Conservation (phyloP, 2,797 vertebrate species). For the Kryptolebias ocellatus region DNA sequence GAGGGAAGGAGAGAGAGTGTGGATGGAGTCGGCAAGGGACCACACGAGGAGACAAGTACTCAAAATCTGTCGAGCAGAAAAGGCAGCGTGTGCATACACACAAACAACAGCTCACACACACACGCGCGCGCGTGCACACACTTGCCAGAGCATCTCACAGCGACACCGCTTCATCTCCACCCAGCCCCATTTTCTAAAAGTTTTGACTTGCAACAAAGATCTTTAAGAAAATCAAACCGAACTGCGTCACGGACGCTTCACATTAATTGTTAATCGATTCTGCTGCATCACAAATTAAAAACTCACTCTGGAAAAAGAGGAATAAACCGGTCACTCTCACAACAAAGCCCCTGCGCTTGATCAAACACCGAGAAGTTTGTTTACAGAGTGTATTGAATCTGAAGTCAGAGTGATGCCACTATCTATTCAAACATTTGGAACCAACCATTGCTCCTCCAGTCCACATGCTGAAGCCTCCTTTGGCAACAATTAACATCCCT, state of each 20-base stretch:
- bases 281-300: not conserved
- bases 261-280: not conserved
- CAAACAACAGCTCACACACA: constrained; percentile 5
- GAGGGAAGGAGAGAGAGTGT: not conserved
- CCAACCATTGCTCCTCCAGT: not conserved
- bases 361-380: not conserved
- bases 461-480: not conserved
- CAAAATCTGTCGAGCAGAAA: constrained; percentile 13
- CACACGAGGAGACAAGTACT: constrained; percentile 39
- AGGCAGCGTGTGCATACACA: not conserved
- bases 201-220: not conserved
- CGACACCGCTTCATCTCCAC: not conserved
- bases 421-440: constrained; percentile 3
- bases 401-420: not conserved
- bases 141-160: not conserved
- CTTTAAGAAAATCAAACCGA: not conserved
- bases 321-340: not conserved
- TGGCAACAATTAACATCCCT: not conserved
- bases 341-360: not conserved
- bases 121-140: not conserved
- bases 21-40: constrained; percentile 12
- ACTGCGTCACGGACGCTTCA: not conserved
- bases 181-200: not conserved
- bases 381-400: not conserved
- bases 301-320: not conserved